Conservation (phyloP, 2,888 invertebrate genomes). For the Drosophila histrio region DNA sequence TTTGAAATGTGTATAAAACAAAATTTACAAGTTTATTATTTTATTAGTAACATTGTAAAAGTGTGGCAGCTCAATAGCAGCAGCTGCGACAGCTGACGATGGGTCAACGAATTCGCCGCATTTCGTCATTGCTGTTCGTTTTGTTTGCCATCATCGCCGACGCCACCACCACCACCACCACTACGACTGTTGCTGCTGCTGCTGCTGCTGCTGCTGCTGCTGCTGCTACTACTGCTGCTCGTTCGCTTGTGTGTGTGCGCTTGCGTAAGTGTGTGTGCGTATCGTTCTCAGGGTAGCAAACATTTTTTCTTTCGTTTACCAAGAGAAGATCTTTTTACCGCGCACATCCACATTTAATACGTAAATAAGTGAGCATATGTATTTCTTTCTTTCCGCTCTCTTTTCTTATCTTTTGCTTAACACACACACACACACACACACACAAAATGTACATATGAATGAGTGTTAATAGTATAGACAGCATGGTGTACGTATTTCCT, state of each 20-base stretch:
- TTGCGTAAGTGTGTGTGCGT: conserved; percentile 32
- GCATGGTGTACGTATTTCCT: not conserved
- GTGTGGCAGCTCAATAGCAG: conserved; percentile 21
- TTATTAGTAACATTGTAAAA: not conserved
- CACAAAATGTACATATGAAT: not conserved
- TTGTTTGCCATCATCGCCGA: no score
- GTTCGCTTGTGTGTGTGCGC: conserved; percentile 13
- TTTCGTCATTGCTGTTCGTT: not conserved
- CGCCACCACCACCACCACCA: no score
- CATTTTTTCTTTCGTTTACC: not conserved
- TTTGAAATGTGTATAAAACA: no score
- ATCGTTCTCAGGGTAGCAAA: conserved; percentile 21
- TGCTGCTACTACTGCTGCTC: not conserved
- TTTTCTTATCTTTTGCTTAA: not conserved
- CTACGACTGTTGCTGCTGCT: not conserved
- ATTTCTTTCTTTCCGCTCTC: not conserved
- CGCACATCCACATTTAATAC: not conserved
- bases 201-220: not conserved
- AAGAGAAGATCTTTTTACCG: conserved; percentile 25
- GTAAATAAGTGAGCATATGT: not conserved
- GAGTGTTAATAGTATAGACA: not conserved
- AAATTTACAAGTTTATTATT: not conserved
- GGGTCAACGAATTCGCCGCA: conserved; percentile 12
- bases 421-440: not conserved
- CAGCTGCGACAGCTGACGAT: conserved; percentile 24